phyloP scores from a whole-genome alignment of 2,888 invertebrate genomes.

The Acrocyrtus sp. region DNA sequence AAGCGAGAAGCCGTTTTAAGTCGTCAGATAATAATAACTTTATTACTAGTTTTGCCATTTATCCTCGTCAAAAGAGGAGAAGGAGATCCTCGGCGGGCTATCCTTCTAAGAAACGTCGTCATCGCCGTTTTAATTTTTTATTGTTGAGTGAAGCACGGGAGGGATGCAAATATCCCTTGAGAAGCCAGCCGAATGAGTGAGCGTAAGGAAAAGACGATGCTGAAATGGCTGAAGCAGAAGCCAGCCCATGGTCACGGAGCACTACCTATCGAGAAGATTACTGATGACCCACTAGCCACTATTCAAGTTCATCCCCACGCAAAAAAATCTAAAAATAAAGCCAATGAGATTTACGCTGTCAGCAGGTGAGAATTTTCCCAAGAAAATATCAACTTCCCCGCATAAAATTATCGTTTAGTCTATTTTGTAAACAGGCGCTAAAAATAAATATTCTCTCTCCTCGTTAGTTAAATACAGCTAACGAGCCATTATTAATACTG shows the following conservation, averaged over 20 bases:
- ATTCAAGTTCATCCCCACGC: slow-evolving; percentile 59
- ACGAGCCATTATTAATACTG: too few relatives aligned
- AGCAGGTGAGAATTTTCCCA: slow-evolving; percentile 57
- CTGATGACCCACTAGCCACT: slow-evolving; percentile 63
- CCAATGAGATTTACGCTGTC: slow-evolving; percentile 63
- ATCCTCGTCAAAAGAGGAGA: background rate
- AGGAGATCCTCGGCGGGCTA: too few relatives aligned
- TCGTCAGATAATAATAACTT: too few relatives aligned
- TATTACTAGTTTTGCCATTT: slow-evolving; percentile 7
- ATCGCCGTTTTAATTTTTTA: background rate
- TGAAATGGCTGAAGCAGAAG: slow-evolving; percentile 63
- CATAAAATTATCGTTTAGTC: too few relatives aligned
- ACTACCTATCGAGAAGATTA: slow-evolving; percentile 57
- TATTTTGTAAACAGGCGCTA: too few relatives aligned
- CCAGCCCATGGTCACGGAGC: slow-evolving; percentile 55
- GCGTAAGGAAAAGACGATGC: slow-evolving; percentile 57
- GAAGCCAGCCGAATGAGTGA: slow-evolving; percentile 39
- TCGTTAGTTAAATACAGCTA: too few relatives aligned
- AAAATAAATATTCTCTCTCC: too few relatives aligned
- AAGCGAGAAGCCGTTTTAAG: too few relatives aligned
- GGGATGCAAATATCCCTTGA: slow-evolving; percentile 26
- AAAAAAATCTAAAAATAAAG: slow-evolving; percentile 58
- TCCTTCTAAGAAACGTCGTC: too few relatives aligned
- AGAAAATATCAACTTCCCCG: too few relatives aligned
- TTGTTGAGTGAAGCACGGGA: slow-evolving; percentile 11